Evolutionary conservation across 2,797 vertebrate species (phyloP), one percentile per base, ranked within the genome.

Genomic region (Lutjanus campechanus): DNA sequence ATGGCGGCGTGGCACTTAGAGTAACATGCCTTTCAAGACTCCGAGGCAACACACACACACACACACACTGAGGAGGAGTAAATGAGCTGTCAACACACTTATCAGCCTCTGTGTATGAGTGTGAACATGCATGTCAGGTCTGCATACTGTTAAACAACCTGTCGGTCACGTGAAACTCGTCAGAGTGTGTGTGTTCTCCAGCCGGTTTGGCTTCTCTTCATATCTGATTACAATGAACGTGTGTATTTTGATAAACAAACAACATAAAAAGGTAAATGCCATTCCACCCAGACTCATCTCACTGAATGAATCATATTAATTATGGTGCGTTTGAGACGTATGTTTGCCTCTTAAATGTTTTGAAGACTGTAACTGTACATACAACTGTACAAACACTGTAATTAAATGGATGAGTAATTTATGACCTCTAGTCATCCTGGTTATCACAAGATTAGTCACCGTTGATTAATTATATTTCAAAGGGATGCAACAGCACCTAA

Each of bases 11-110:
- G 70, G 29, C 49, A 11, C 76, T 66, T 65, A 40, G 74, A 20
- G 50, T 3, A 25, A 73, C 73, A 47, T 87, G 63, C 75, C 81
- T 44, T 25, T 43, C 29, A 25, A 44, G 67, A 61, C 73, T 73
- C 88, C 19, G 13, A 68, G 84, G 85, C 19, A 62, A 87, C 89
- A 4, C 16, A 5, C 29, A 0, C 29, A 5, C 29, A 36, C 25
- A 46, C 43, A 16, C 2, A 0, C 2, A 0, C 1, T 25, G 63
- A 71, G 13, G 63, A 53, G n/a, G 0, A 11, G 65, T 50, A 61
- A 76, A 69, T 15, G 0, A 83, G 73, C 73, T 20, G 67, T 81
- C 25, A 43, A 29, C 69, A n/a, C 66, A 3, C 44, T 46, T 5
- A 22, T 76, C 36, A 7, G 56, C 60, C n/a, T 58, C 41, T 15